Conservation (phyloP, 2,797 vertebrate genomes). For the Sphenodon punctatus region DNA sequence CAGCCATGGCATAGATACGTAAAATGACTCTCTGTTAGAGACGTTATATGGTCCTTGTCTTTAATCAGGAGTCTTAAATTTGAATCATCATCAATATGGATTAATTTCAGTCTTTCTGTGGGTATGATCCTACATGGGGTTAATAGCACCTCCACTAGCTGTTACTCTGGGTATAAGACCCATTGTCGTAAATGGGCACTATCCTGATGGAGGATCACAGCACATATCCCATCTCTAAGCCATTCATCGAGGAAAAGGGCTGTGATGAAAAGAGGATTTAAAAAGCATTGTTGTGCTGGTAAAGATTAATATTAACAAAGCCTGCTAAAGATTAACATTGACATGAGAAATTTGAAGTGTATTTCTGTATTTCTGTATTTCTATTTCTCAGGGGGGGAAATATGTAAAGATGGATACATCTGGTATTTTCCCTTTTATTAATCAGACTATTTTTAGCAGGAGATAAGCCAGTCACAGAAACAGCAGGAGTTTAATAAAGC, state of each 20-base stretch:
- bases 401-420: not conserved
- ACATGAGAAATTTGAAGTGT: not conserved
- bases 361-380: not conserved
- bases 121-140: too few relatives aligned
- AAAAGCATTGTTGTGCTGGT: not conserved
- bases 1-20: too few relatives aligned
- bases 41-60: too few relatives aligned
- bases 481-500: constrained; percentile 63
- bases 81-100: not conserved
- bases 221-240: not conserved
- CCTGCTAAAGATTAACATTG: not conserved
- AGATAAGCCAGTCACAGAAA: constrained; percentile 44
- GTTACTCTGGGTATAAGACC: too few relatives aligned
- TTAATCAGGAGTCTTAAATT: constrained; percentile 3
- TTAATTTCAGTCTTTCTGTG: not conserved
- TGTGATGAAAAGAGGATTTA: not conserved
- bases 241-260: not conserved
- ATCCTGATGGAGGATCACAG: too few relatives aligned
- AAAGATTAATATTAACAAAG: not conserved
- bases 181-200: too few relatives aligned
- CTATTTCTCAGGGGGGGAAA: constrained; percentile 5
- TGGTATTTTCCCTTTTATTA: constrained; percentile 44
- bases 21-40: too few relatives aligned
- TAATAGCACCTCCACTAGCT: too few relatives aligned
- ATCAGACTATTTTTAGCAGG: constrained; percentile 56